Base-by-base conservation (phyloP, 1,140 invertebrate species). In the Drosophila pandora region DNA sequence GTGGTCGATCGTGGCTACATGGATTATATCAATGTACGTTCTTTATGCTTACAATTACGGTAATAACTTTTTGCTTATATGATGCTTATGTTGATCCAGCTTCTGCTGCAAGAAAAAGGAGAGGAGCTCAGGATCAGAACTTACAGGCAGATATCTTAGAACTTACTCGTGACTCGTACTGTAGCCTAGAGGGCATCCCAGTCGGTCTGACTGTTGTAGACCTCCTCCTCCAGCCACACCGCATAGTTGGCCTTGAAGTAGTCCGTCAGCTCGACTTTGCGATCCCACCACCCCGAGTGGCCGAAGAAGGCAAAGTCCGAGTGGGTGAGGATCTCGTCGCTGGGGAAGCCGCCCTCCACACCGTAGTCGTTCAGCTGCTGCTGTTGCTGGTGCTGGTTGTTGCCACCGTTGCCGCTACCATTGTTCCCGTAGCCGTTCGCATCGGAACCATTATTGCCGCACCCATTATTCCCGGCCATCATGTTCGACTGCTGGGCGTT, bases 191-290 rank as follows among this genome's bases (percentile, higher is more conserved):
- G 77, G 52, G 87, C 92, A 88, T 96, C 95, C 96, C 96, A 96
- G 89, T 96, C 94, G 58, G 96, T 95, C 79, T 94, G 94, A 69
- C 95, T 95, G 83, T 97, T 95, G 92, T 97, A 99, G 3, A 99
- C 99, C 93, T 99, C 98, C 90, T 98, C 95, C 81, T 99, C 96
- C 23, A 99, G 92, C 99, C 99, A 99, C 9, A 96, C 91, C 90
- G 98, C 96, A 92, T 99, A 99, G 92, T 99, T 97, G 74, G 96
- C 95, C 92, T 98, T 99, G 89, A 99, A 99, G 90, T 98, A 97
- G 30, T 98, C 96, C 25, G 96, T 98, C 50, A 99, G 93, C 85
- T 99, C 96, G 53, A 97, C 92, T 88, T 93, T 94, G 49, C 90
- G 84, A 65, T 92, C 91, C 89, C 90, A 91, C 83, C 89, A 92